Percentiles rank a stretch among this genome's conserved stretches.
phyloP scores from a whole-genome alignment of 2,888 invertebrate genomes.

The Polydrusus tereticollis region DNA sequence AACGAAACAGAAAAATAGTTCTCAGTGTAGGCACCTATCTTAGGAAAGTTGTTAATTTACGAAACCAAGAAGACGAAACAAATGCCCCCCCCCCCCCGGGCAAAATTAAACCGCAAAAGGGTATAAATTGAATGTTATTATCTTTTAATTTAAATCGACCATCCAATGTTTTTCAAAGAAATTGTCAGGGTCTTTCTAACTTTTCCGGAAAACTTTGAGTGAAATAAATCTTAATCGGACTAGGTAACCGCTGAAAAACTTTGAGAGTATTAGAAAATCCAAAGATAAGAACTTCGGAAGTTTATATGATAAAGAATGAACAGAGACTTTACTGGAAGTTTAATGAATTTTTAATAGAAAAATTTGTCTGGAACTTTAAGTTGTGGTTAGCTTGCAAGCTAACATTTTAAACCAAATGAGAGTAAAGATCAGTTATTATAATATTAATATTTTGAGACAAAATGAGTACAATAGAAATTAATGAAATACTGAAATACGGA shows the following conservation, averaged over 20 bases:
- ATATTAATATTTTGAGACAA: no score
- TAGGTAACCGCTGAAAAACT: constrained; percentile 24
- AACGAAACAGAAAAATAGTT: no score
- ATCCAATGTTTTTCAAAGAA: constrained; percentile 19
- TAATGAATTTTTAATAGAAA: constrained; percentile 33
- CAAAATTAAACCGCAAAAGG: neutral
- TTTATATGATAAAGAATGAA: constrained; percentile 17
- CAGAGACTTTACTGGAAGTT: constrained; percentile 13
- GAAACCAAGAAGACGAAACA: no score
- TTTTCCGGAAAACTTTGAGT: constrained; percentile 16
- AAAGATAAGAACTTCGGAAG: constrained; percentile 18
- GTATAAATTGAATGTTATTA: constrained; percentile 26
- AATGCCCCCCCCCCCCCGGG: no score
- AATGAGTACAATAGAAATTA: no score
- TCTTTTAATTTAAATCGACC: constrained; percentile 34
- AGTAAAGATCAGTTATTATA: no score
- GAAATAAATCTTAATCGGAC: constrained; percentile 29
- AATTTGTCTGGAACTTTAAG: neutral
- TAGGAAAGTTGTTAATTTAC: no score
- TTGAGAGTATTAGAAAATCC: constrained; percentile 26
- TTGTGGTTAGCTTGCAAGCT: no score
- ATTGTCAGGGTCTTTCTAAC: constrained; percentile 14
- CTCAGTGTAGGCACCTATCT: no score
- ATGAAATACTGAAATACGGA: no score
- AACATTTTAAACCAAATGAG: no score